phyloP scores from a whole-genome alignment of 92 coral and sea anemone genomes.

The Desmophyllum pertusum region DNA sequence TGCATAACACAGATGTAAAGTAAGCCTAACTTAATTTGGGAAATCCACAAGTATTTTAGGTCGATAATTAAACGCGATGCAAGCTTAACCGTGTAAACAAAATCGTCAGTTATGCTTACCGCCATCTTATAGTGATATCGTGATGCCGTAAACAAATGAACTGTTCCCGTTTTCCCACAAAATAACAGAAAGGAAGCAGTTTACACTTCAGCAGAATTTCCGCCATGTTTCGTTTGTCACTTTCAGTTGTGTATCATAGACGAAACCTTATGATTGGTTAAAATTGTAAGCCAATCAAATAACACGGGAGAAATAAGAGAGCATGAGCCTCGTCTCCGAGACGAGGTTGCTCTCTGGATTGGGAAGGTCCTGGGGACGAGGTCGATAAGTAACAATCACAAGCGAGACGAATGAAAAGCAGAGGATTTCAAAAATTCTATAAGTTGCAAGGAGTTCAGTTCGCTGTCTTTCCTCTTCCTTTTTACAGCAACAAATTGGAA shows the following conservation, averaged over 20 bases:
- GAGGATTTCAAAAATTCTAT: slow-evolving; percentile 3
- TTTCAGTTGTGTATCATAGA: background rate
- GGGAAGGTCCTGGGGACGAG: too few relatives aligned
- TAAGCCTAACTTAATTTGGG: too few relatives aligned
- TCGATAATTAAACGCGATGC: too few relatives aligned
- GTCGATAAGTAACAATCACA: slow-evolving; percentile 20
- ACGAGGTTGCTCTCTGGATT: too few relatives aligned
- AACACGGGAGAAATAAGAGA: too few relatives aligned
- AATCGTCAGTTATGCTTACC: slow-evolving; percentile 40
- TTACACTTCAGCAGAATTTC: background rate
- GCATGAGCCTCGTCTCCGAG: too few relatives aligned
- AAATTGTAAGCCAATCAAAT: slow-evolving; percentile 1
- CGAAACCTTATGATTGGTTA: background rate
- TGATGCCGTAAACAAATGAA: slow-evolving; percentile 83
- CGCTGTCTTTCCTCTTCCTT: background rate
- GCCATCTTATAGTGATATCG: slow-evolving; percentile 98
- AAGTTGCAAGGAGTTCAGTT: background rate
- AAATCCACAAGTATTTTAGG: background rate
- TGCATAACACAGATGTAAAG: background rate
- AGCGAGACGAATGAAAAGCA: background rate
- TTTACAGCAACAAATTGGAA: background rate
- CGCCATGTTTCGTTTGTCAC: slow-evolving; percentile 47
- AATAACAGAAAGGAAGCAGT: slow-evolving; percentile 19
- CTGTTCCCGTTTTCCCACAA: slow-evolving; percentile 40
- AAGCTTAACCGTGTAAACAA: background rate